Evolutionary conservation across 2,797 vertebrate species (phyloP).

Genomic region (Rhynchotus rufescens): DNA sequence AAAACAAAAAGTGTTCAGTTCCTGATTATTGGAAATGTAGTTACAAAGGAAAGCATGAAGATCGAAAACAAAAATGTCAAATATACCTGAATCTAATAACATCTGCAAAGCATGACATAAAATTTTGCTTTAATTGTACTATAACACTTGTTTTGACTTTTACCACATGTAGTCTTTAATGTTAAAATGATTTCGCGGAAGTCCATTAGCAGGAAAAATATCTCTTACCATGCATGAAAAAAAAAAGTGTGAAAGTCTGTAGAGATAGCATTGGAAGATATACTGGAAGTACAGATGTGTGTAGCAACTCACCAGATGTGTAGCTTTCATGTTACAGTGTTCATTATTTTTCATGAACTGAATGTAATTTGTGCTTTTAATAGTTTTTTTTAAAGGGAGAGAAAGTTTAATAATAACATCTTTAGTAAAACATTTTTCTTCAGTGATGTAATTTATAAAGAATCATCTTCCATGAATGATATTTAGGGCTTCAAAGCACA

Average conservation of each 20-base stretch:
- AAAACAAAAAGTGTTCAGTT: neutral
- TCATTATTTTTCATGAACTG: neutral
- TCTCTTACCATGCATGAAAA: neutral
- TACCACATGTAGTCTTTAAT: neutral
- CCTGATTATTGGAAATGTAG: neutral
- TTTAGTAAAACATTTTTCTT: conserved; percentile 45
- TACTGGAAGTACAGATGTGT: neutral
- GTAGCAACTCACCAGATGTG: neutral
- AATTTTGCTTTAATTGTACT: neutral
- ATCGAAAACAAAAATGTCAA: neutral
- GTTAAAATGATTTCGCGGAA: neutral
- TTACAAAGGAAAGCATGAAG: neutral
- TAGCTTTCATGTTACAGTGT: neutral
- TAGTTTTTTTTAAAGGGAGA: neutral
- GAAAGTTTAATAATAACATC: conserved; percentile 1
- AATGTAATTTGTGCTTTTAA: neutral
- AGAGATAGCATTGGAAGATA: neutral
- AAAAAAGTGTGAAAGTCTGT: neutral
- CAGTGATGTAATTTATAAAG: neutral
- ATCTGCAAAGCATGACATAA: neutral
- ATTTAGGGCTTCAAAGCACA: conserved; percentile 12
- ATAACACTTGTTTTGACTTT: neutral
- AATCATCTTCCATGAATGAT: conserved; percentile 23
- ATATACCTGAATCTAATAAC: neutral
- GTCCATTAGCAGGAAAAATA: neutral